Evolutionary conservation across 64 coral and sea anemone species (phyloP), one percentile per base, ranked within the genome.

Genomic region (Astreopora myriophthalma): DNA sequence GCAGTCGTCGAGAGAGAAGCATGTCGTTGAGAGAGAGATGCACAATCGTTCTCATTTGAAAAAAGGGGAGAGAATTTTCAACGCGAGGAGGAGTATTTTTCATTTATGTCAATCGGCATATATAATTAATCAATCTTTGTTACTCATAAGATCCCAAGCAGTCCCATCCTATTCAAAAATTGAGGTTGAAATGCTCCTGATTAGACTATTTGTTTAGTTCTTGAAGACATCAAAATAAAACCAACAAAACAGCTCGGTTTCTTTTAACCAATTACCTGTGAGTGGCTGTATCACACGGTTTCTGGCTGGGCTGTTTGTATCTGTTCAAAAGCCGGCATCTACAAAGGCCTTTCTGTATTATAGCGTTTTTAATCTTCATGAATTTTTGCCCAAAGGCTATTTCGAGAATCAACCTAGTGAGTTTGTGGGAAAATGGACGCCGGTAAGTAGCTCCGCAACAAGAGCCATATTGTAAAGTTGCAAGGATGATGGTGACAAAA

Each of bases 211-310:
- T 83, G 79, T 83, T 83, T 83, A 83, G 79, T 64, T 83, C 34
- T 83, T 61, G 34, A 83, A 64, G 79, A 83, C 79, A 83, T 83
- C 79, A 83, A 83, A 83, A 83, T 83, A 83, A 83, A 83, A 83
- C 79, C n/a, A 83, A 83, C 79, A 83, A 83, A 65, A 65, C 79
- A 64, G 32, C 79, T 64, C 31, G 55, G 79, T 83, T 65, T 60
- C 51, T 83, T 83, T 83, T 64, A 83, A 61, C 79, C 79, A 83
- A 83, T 83, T 83, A 83, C 55, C 57, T 60, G 55, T 83, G 3
- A 64, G 79, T 83, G 79, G 79, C 9, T 19, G 31, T 36, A 63
- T 83, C 58, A 64, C 52, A 83, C 49, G 57, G 79, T 31, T 64
- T 83, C 79, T 83, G 48, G 33, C 79, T 65, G 79, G 33, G 79